phyloP scores from a whole-genome alignment of 2,888 invertebrate species.

The Tipula vernalis region DNA sequence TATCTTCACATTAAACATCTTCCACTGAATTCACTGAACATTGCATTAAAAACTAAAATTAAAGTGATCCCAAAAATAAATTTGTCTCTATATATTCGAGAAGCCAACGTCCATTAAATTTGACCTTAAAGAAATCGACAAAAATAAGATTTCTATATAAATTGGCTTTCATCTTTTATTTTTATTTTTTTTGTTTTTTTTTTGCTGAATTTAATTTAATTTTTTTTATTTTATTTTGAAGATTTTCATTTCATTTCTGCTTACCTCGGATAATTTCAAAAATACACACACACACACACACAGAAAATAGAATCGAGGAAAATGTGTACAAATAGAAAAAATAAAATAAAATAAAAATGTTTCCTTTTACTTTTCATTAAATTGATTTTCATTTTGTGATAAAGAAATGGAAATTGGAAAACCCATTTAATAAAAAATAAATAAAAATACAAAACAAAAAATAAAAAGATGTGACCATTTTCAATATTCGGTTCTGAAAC shows the following conservation, averaged over 20 bases:
- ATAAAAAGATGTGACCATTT: background rate
- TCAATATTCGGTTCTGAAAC: background rate
- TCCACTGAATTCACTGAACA: background rate
- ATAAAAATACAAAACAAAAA: background rate
- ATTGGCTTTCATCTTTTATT: background rate
- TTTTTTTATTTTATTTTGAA: background rate
- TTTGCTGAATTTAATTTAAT: background rate
- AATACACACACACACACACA: background rate
- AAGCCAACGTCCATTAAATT: background rate
- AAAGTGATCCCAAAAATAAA: background rate
- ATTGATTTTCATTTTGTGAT: conserved; percentile 4
- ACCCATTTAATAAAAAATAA: background rate
- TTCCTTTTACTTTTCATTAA: background rate
- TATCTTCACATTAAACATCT: background rate
- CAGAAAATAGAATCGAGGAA: background rate
- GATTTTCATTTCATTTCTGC: background rate
- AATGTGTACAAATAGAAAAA: background rate
- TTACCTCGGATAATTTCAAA: background rate
- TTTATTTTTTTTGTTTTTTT: background rate
- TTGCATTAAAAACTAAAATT: background rate
- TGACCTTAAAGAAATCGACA: background rate
- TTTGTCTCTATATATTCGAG: background rate
- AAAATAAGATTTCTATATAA: background rate
- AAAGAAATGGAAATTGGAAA: background rate
- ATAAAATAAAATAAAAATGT: background rate